phyloP scores from a whole-genome alignment of 2,113 vertebrate species.

The Oryzias celebensis region DNA sequence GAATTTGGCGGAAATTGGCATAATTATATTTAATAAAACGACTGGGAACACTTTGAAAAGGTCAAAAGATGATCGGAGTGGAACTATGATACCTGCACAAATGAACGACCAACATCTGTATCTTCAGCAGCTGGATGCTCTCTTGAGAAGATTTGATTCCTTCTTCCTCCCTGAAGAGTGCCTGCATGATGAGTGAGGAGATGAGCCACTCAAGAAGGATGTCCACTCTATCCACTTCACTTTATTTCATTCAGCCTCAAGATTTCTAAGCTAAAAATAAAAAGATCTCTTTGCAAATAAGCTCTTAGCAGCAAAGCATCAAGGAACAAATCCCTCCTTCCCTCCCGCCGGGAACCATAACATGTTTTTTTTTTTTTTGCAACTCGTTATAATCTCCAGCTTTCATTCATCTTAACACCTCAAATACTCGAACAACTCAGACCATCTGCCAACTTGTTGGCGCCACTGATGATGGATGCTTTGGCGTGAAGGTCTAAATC shows the following conservation, averaged over 20 bases:
- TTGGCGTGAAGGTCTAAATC: constrained; percentile 55
- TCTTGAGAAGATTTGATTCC: constrained; percentile 15
- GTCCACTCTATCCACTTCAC: constrained; percentile 28
- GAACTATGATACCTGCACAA: constrained; percentile 1
- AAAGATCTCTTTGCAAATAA: constrained; percentile 5
- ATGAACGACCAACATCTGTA: constrained; percentile 29
- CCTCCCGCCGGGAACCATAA: constrained; percentile 10
- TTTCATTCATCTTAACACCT: constrained; percentile 49
- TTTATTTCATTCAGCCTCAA: constrained; percentile 11
- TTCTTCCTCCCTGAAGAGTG: constrained; percentile 2
- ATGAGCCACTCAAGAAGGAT: constrained; percentile 14
- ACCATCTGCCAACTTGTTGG: constrained; percentile 69
- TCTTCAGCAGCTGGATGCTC: constrained; percentile 23
- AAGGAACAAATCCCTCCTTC: constrained; percentile 26
- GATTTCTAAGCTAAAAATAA: constrained; percentile 23
- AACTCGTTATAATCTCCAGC: constrained; percentile 41
- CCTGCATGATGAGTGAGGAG: constrained; percentile 6
- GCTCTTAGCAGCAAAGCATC: constrained; percentile 6
- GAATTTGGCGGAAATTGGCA: too few species aligned
- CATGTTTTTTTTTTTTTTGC: constrained; percentile 7
- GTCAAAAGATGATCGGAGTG: too few species aligned
- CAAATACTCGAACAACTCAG: constrained; percentile 49
- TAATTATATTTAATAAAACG: too few species aligned
- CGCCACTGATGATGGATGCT: constrained; percentile 47
- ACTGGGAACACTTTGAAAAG: too few species aligned